These are phyloP conservation scores for Erythrocebus patas DNA, from an alignment of 2,113 vertebrate genomes.

Conservation along the genomic window DNA sequence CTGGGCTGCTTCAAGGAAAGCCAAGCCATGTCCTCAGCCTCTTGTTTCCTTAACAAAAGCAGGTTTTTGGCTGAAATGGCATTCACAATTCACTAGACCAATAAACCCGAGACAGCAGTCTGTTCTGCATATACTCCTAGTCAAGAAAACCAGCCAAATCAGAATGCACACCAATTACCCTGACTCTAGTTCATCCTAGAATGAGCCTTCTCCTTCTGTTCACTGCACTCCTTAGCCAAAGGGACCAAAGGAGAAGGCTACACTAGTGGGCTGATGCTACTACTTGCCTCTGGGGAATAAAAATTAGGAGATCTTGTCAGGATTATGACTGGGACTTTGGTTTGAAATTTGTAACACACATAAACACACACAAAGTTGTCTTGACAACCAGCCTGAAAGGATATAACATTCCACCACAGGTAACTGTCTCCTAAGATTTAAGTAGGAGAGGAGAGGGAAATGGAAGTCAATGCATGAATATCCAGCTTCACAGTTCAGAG, in stretches of 20 bases:
- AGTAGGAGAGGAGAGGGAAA: neutral
- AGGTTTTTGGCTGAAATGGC: neutral
- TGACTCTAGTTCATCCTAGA: neutral
- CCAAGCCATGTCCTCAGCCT: neutral
- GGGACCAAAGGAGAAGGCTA: neutral
- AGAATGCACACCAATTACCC: neutral
- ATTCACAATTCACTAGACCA: neutral
- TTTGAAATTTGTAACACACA: neutral
- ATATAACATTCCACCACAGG: neutral
- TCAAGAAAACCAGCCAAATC: neutral
- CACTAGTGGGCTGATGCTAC: neutral
- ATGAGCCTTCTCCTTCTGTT: neutral
- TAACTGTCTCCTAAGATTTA: neutral
- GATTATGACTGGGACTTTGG: neutral
- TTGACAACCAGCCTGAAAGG: conserved; percentile 18
- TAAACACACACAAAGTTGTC: neutral
- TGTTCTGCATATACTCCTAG: neutral
- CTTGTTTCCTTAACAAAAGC: neutral
- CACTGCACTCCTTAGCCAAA: neutral
- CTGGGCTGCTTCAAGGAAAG: conserved; percentile 4
- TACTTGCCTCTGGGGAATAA: neutral
- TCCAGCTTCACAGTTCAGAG: conserved; percentile 53
- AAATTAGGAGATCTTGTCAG: neutral
- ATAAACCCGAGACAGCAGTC: neutral
- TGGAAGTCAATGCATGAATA: conserved; percentile 81